Conservation (phyloP, 2,888 invertebrate genomes). For the Cerceris ruficornis region DNA sequence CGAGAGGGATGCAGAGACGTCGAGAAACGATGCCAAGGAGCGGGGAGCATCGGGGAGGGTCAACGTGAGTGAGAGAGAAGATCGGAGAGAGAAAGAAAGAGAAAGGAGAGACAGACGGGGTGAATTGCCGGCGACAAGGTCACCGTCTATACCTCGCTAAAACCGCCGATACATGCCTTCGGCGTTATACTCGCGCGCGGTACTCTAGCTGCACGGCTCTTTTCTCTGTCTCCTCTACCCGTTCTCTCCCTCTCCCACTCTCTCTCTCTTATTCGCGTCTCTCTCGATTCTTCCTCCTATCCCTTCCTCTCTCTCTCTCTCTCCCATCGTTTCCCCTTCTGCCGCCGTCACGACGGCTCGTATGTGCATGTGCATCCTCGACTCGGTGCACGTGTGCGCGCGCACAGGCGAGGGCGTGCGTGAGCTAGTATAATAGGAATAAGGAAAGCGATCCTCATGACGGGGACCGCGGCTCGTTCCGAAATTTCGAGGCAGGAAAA, state of each 20-base stretch:
- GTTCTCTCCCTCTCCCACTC: constrained; percentile 23
- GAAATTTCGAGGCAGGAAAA: constrained; percentile 27
- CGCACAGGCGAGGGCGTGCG: constrained; percentile 48
- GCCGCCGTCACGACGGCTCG: constrained; percentile 8
- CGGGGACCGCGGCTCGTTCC: constrained; percentile 16
- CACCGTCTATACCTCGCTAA: constrained; percentile 61
- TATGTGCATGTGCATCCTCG: constrained; percentile 48
- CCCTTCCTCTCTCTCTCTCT: constrained; percentile 28
- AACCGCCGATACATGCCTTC: constrained; percentile 65
- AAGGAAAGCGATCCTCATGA: constrained; percentile 74
- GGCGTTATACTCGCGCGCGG: constrained; percentile 72
- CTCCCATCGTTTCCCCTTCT: constrained; percentile 26
- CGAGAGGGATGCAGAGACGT: constrained; percentile 21
- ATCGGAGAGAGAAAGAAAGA: constrained; percentile 36
- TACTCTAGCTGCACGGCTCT: constrained; percentile 68
- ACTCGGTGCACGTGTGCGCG: constrained; percentile 37
- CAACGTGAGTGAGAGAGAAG: constrained; percentile 38
- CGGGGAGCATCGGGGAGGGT: constrained; percentile 47
- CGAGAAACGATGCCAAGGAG: constrained; percentile 28
- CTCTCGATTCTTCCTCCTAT: constrained; percentile 34
- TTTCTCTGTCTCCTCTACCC: constrained; percentile 24
- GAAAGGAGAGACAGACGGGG: constrained; percentile 60
- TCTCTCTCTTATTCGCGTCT: constrained; percentile 16
- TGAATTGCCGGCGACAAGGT: constrained; percentile 68
- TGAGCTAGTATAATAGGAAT: constrained; percentile 73